Base-by-base conservation (phyloP, 1,140 invertebrate genomes). In the Drosophila mayri region DNA sequence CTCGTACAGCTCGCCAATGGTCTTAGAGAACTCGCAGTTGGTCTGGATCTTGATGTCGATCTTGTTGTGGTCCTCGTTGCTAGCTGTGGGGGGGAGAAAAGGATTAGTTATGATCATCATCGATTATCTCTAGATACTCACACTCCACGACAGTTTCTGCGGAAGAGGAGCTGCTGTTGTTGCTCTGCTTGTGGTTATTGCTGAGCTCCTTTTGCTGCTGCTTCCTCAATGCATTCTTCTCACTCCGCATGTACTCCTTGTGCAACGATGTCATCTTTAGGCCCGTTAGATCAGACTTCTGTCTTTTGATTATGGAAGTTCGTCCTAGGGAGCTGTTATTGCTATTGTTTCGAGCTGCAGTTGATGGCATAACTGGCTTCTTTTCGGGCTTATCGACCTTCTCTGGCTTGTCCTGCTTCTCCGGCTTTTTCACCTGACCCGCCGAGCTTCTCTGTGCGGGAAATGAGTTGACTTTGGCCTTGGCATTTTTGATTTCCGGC, bases 251-350 rank as follows among this genome's bases (percentile, higher is more conserved):
- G 50, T 91, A 93, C 47, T 93, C 92, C 67, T 92, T 91, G 60
- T 93, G 92, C 40, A 91, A 41, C 1, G 85, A 93, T 28, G 94
- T 94, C 41, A 94, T 94, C 87, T 94, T 95, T 1, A 95, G 88
- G 0, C 94, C 94, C 9, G 94, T 95, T 0, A 95, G 92, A 81
- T 95, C 94, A 4, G 94, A 95, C 70, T 94, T 95, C 73, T 95
- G 94, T 14, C 94, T 78, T 32, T 94, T 94, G 57, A 95, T 94
- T 11, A 86, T 81, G 2, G 86, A 79, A 8, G 81, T 64, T 22
- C 90, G 82, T 20, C 52, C 78, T 10, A 10, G 25, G 35, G 65
- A 32, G 20, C 25, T 61, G 14, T 38, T 60, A 25, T 73, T 68
- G 57, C 60, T 58, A 47, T 32, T 83, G 50, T 54, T 83, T 16